Evolutionary conservation across 1,140 invertebrate species (phyloP), one percentile per base, ranked within the genome.

Genomic region (Andricus grossulariae): DNA sequence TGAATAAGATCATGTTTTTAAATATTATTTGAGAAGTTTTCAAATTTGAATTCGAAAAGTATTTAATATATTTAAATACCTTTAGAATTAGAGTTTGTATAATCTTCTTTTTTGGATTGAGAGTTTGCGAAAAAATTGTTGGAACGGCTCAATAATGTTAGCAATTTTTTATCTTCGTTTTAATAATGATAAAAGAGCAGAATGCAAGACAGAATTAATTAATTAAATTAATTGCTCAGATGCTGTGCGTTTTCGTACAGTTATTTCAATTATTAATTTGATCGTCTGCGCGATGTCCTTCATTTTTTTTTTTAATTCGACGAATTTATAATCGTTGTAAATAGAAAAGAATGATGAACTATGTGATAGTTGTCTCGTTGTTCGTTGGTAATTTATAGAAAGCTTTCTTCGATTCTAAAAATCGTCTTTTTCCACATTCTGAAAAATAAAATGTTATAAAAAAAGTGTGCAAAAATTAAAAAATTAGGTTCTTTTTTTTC

Each of bases 311-410:
- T 32, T 19, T 6, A 55, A 55, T 11, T 19, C 10, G 21, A 39
- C 4, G 12, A 25, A 25, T 60, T 25, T 21, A 60, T 60, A 6
- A 21, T 32, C 21, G 19, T 60, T 21, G 57, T 21, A 15, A 60
- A 32, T 60, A 25, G 16, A 60, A 60, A 60, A 60, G 57, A 21
- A 60, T 60, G 57, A 13, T 60, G 15, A 21, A 32, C 57, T 60
- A 60, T 60, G 57, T 60, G 57, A 60, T 15, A 60, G 57, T 60
- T 60, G 57, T 60, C 57, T 21, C 57, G 57, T 60, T 60, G 57
- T 39, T 60, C 57, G 57, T 60, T 39, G 57, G 57, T 60, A 60
- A 60, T 60, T 32, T 32, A 32, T 25, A 60, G 13, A 32, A 60
- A 60, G 15, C 57, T 60, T 60, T 60, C 12, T 60, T 60, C 57